These are phyloP conservation scores for Reticulitermes speratus DNA, from an alignment of 1,140 invertebrate genomes.

Conservation along the genomic window DNA sequence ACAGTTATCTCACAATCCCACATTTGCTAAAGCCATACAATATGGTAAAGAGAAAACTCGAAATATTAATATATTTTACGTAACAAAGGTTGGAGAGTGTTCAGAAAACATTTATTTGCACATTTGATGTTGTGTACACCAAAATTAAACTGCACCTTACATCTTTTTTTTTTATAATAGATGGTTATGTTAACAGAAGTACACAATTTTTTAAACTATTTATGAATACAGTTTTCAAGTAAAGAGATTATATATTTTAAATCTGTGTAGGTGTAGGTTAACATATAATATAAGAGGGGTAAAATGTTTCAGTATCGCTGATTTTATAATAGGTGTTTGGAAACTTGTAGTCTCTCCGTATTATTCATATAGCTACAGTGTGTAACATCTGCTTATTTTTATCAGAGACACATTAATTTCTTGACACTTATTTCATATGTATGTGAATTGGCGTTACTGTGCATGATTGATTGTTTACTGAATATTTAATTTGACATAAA, in stretches of 20 bases:
- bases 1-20: no score
- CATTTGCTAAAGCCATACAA: no score
- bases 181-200: no score
- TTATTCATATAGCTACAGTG: background rate
- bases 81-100: no score
- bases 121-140: no score
- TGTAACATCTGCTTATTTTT: background rate
- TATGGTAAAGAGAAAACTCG: no score
- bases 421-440: conserved; percentile 10
- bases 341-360: background rate
- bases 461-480: conserved; percentile 17
- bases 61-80: no score
- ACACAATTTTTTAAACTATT: background rate
- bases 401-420: background rate
- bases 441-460: background rate
- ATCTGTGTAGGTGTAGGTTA: background rate
- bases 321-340: background rate
- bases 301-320: conserved; percentile 9
- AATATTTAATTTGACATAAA: conserved; percentile 1
- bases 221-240: background rate
- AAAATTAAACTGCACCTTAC: no score
- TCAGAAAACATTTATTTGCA: no score
- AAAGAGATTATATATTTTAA: background rate
- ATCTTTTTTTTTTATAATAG: no score
- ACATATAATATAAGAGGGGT: background rate